phyloP scores from a whole-genome alignment of 2,888 invertebrate species.

The Ischnura elegans region DNA sequence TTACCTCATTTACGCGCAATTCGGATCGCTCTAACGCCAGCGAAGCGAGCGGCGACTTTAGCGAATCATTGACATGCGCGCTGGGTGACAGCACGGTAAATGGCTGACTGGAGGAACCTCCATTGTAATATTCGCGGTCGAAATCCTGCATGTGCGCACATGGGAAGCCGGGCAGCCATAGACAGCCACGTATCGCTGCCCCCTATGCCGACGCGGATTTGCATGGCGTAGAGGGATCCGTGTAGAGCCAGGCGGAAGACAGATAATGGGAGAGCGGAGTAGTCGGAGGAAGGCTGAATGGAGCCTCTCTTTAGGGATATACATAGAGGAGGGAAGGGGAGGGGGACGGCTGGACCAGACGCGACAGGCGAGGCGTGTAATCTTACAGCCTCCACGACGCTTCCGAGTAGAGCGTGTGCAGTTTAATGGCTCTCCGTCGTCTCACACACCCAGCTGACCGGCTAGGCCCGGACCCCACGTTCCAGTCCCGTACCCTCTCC shows the following conservation, averaged over 20 bases:
- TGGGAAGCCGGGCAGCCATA: constrained; percentile 21
- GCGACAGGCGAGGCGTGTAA: constrained; percentile 33
- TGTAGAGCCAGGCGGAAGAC: constrained; percentile 1
- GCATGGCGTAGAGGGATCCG: constrained; percentile 32
- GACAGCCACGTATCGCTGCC: background rate
- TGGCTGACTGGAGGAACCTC: no score
- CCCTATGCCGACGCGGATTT: constrained; percentile 29
- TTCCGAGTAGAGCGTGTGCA: background rate
- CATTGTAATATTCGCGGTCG: no score
- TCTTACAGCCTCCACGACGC: constrained; percentile 12
- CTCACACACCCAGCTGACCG: constrained; percentile 7
- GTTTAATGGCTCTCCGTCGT: constrained; percentile 47
- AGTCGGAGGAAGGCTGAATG: background rate
- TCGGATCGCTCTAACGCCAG: no score
- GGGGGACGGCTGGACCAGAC: background rate
- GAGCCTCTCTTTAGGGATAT: background rate
- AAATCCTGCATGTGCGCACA: constrained; percentile 17
- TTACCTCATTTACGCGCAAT: no score
- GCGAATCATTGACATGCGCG: no score
- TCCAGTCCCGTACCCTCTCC: background rate
- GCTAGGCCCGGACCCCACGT: background rate
- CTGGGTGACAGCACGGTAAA: no score
- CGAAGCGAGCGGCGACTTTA: no score
- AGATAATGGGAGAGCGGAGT: background rate
- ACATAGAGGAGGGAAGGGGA: background rate